Evolutionary conservation across 2,888 invertebrate genomes (phyloP).

Genomic region (Dicyrtoma fusca): DNA sequence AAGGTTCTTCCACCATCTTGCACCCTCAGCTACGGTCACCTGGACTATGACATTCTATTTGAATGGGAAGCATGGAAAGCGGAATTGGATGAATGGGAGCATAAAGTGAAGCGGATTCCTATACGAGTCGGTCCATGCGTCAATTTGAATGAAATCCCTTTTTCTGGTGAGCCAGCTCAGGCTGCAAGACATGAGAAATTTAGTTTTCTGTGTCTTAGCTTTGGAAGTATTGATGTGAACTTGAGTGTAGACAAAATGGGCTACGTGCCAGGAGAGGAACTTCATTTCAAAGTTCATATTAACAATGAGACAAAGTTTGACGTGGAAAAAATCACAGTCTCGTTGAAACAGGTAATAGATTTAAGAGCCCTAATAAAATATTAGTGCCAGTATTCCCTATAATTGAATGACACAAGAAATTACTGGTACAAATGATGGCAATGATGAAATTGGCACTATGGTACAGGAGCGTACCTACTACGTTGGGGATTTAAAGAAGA

Average conservation of each 20-base stretch:
- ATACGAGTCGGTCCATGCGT: constrained; percentile 24
- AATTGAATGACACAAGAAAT: no score
- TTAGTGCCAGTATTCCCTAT: no score
- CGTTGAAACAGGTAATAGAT: constrained; percentile 29
- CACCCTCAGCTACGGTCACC: constrained; percentile 23
- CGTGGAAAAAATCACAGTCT: constrained; percentile 21
- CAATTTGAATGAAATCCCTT: constrained; percentile 30
- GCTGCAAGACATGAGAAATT: constrained; percentile 27
- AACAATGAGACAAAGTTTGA: constrained; percentile 34
- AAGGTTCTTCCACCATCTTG: constrained; percentile 31
- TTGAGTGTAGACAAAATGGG: constrained; percentile 31
- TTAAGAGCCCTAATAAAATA: no score
- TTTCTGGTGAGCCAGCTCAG: constrained; percentile 22
- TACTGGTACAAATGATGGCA: no score
- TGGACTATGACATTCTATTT: constrained; percentile 23
- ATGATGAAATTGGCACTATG: background rate
- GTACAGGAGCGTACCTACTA: constrained; percentile 28
- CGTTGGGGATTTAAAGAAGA: constrained; percentile 32
- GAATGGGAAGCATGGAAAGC: constrained; percentile 22
- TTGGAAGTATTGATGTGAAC: constrained; percentile 29
- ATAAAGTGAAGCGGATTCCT: constrained; percentile 20
- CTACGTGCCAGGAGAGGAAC: constrained; percentile 27
- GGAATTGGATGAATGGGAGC: constrained; percentile 17
- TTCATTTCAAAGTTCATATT: constrained; percentile 25
- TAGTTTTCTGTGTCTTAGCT: constrained; percentile 23